Evolutionary conservation across 2,888 invertebrate genomes (phyloP).

Genomic region (Eupithecia inturbata): DNA sequence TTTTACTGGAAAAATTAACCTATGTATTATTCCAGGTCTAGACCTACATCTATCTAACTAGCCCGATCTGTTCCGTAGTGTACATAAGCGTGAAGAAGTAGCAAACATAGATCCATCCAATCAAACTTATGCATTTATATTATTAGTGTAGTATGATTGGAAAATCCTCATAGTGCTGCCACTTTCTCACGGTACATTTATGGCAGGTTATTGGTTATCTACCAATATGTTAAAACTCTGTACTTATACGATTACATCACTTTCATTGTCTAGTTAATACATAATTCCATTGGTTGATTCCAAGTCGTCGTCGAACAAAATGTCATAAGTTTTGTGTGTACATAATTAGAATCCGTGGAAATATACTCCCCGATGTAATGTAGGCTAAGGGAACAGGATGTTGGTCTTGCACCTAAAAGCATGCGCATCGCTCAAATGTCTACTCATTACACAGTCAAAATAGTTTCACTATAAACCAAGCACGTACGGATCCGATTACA

Average conservation of each 20-base stretch:
- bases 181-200: conserved; percentile 9
- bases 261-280: not conserved
- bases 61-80: too few relatives aligned
- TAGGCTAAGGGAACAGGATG: conserved; percentile 26
- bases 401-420: conserved; percentile 18
- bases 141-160: not conserved
- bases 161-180: not conserved
- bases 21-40: too few relatives aligned
- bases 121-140: not conserved
- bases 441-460: conserved; percentile 15
- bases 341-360: conserved; percentile 9
- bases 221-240: not conserved
- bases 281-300: not conserved
- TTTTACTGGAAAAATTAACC: not conserved
- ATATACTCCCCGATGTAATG: conserved; percentile 5
- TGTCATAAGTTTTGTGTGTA: not conserved
- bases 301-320: not conserved
- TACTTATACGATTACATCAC: not conserved
- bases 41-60: too few relatives aligned
- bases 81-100: too few relatives aligned
- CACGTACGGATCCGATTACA: conserved; percentile 36
- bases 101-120: not conserved
- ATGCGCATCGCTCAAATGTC: conserved; percentile 14
- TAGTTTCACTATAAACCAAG: conserved; percentile 21
- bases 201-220: conserved; percentile 11